Evolutionary conservation across 2,888 invertebrate species (phyloP).

Genomic region (Frankliniella fusca): DNA sequence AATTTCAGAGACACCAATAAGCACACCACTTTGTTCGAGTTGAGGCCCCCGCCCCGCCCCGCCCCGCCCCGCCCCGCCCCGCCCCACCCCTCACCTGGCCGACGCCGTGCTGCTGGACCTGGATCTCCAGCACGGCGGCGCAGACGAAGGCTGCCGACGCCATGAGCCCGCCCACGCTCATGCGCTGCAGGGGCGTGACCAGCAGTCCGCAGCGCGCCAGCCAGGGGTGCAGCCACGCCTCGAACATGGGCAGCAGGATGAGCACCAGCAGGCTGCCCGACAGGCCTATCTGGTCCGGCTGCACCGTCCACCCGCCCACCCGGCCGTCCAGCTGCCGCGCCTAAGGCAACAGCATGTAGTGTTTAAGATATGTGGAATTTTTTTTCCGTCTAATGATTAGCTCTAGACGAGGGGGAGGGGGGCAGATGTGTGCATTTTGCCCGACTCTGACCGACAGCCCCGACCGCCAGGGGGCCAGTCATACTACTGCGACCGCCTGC

Average conservation of each 20-base stretch:
- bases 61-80: too few relatives aligned
- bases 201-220: conserved; percentile 63
- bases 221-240: conserved; percentile 72
- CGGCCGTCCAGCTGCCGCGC: conserved; percentile 80
- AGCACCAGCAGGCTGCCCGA: conserved; percentile 81
- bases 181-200: conserved; percentile 74
- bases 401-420: too few relatives aligned
- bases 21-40: too few relatives aligned
- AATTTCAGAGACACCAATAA: too few relatives aligned
- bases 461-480: too few relatives aligned
- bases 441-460: too few relatives aligned
- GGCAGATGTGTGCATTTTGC: too few relatives aligned
- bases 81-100: conserved; percentile 6
- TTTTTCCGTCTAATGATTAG: too few relatives aligned
- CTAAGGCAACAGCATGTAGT: too few relatives aligned
- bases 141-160: conserved; percentile 79
- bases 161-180: conserved; percentile 79
- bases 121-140: conserved; percentile 60
- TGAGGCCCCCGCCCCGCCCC: too few relatives aligned
- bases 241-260: conserved; percentile 75
- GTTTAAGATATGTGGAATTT: too few relatives aligned
- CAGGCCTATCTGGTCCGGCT: conserved; percentile 93
- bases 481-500: too few relatives aligned
- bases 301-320: conserved; percentile 61
- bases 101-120: conserved; percentile 41